Percentiles rank a stretch among this genome's conserved stretches.
phyloP scores from a whole-genome alignment of 2,113 vertebrate species.

The Lathamus discolor region DNA sequence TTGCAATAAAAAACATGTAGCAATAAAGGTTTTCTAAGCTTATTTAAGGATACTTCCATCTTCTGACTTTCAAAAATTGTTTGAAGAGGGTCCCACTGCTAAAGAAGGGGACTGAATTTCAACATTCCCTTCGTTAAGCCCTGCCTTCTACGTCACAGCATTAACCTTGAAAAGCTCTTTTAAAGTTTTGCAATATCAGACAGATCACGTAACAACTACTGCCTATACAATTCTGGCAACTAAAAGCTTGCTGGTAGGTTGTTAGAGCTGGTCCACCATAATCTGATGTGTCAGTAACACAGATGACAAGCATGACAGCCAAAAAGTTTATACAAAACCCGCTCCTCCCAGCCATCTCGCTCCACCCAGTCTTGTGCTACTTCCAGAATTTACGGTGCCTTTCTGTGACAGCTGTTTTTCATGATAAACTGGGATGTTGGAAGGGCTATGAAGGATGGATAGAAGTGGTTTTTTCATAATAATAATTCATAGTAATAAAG shows the following conservation, averaged over 20 bases:
- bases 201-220: not conserved
- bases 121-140: not conserved
- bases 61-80: not conserved
- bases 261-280: not conserved
- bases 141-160: not conserved
- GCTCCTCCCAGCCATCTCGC: not conserved
- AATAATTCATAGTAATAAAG: not conserved
- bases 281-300: not conserved
- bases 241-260: not conserved
- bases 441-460: not conserved
- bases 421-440: not conserved
- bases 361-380: not conserved
- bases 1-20: not conserved
- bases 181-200: not conserved
- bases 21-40: slow-evolving; percentile 21
- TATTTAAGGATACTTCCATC: not conserved
- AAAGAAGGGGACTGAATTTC: not conserved
- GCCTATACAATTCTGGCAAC: not conserved
- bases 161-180: not conserved
- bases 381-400: not conserved
- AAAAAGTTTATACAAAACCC: not conserved
- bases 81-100: not conserved
- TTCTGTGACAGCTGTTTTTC: not conserved
- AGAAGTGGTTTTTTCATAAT: not conserved
- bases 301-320: not conserved